These are phyloP conservation scores for Pseudomugil tenellus DNA, from an alignment of 2,797 vertebrate species.

Conservation along the genomic window DNA sequence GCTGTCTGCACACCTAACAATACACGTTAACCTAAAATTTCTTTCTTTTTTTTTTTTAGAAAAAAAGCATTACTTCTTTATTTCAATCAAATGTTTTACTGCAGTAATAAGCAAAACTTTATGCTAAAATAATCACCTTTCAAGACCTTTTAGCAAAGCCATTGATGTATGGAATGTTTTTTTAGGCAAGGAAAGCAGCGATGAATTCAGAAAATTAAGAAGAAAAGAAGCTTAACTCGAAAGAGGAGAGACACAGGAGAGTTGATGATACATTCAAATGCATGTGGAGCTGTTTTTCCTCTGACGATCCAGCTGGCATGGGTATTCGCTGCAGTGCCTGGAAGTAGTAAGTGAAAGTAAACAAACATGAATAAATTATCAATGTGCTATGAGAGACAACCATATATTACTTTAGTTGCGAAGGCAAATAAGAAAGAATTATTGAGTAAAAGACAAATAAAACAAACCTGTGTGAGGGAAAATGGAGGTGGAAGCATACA, in stretches of 20 bases:
- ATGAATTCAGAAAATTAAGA: constrained; percentile 19
- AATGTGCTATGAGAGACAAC: constrained; percentile 59
- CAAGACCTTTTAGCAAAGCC: constrained; percentile 2
- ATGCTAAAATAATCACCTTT: background rate
- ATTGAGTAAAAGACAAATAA: constrained; percentile 46
- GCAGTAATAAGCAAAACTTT: background rate
- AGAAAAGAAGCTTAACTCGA: constrained; percentile 36
- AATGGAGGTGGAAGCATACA: background rate
- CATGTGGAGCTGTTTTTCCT: constrained; percentile 19
- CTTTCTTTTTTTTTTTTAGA: no score
- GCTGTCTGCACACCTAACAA: background rate
- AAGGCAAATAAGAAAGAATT: constrained; percentile 58
- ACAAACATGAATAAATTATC: constrained; percentile 65
- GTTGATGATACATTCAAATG: constrained; percentile 7
- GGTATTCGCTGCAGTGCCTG: constrained; percentile 37
- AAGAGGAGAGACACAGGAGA: constrained; percentile 29
- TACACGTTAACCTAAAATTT: background rate
- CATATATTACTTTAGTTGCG: constrained; percentile 63
- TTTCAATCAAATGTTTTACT: background rate
- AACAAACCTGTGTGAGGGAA: constrained; percentile 37
- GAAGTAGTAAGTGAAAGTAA: constrained; percentile 61
- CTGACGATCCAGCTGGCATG: constrained; percentile 36
- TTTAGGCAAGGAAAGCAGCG: constrained; percentile 5
- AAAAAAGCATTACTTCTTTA: background rate
- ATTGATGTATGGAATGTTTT: constrained; percentile 12